Base-by-base conservation (phyloP, 1,140 invertebrate species). In the Drosophila cardini region DNA sequence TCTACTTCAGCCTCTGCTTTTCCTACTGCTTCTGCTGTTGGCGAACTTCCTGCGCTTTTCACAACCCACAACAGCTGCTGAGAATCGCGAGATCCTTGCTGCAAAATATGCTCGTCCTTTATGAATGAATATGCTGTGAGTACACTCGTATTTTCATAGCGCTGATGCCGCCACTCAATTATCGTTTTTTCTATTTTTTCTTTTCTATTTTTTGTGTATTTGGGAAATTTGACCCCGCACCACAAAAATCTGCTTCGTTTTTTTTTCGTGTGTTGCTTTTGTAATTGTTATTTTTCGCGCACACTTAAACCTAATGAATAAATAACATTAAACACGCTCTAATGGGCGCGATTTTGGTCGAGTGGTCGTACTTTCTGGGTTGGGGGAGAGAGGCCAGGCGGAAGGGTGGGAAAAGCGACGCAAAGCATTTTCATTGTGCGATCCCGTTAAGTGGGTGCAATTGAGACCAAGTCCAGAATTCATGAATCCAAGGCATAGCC, bases 211-310 rank as follows among this genome's bases (percentile, higher is more conserved):
- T 32, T 52, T 52, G 13, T 32, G 4, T 53, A 55, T 55, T 83
- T 53, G 63, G 84, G 79, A 87, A 87, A 89, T 87, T 68, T 83
- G 83, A 87, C 79, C 83, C 80, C 80, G 75, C 43, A 40, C 52
- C 26, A 68, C 46, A 65, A 68, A 62, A 58, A 76, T 55, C n/a
- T 11, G 34, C 10, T 38, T 34, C 30, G 50, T 52, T 50, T 30
- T 80, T 71, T 50, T 75, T 75, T 60, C 45, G 68, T 62, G 42
- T 40, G 18, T 50, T 48, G 71, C 76, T 89, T 89, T 89, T 75
- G 86, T 87, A 87, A 87, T 89, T 89, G 85, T 89, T 89, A 90
- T 89, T 89, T 89, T 89, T 89, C 77, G 84, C 85, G 84, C 85
- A 89, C 85, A 89, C 84, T 89, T 89, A 76, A 89, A 79, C 85